phyloP scores from a whole-genome alignment of 1,140 invertebrate genomes.

The Mizuhopecten yessoensis region DNA sequence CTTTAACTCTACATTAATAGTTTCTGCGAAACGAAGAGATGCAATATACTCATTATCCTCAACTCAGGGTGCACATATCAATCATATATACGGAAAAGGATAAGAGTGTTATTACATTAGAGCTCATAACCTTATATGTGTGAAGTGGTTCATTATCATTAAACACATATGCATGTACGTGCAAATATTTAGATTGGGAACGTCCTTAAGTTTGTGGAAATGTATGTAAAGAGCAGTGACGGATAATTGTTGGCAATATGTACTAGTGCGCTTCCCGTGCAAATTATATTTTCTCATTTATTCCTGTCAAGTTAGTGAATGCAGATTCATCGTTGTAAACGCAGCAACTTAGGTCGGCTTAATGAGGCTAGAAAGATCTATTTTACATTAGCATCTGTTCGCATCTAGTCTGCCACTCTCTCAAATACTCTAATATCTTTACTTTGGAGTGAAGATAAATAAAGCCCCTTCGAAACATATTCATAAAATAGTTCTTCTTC shows the following conservation, averaged over 20 bases:
- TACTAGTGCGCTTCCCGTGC: neutral
- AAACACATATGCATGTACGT: constrained; percentile 33
- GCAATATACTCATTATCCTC: neutral
- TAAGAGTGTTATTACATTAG: neutral
- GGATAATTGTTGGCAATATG: neutral
- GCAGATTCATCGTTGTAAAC: neutral
- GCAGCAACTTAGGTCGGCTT: neutral
- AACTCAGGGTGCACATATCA: neutral
- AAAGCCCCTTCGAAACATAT: neutral
- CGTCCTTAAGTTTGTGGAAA: neutral
- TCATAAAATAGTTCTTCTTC: neutral
- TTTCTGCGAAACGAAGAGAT: neutral
- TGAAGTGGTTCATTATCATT: neutral
- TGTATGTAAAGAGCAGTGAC: neutral
- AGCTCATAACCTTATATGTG: neutral
- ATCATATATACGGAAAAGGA: neutral
- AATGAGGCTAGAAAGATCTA: neutral
- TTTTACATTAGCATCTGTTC: constrained; percentile 35
- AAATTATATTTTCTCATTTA: constrained; percentile 22
- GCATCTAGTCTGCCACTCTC: neutral
- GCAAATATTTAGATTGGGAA: neutral
- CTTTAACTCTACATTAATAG: no score
- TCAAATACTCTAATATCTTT: neutral
- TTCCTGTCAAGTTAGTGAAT: constrained; percentile 29
- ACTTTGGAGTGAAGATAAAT: neutral